These are phyloP conservation scores for Gnatocerus cornutus DNA, from an alignment of 2,888 invertebrate species.

Conservation along the genomic window DNA sequence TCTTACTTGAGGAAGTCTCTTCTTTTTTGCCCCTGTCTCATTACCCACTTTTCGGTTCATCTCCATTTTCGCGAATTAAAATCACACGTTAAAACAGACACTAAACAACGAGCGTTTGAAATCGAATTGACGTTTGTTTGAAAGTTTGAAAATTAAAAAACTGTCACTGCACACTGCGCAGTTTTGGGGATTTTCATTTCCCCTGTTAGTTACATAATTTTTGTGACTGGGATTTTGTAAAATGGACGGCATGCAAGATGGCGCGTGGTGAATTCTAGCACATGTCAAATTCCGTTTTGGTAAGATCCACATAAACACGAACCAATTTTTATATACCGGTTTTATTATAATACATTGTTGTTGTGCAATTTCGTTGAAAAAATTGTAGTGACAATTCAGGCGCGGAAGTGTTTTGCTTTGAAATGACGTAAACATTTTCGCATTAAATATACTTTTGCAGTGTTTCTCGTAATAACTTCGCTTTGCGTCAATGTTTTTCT, in stretches of 20 bases:
- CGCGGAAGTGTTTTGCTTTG: slow-evolving; percentile 28
- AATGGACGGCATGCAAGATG: slow-evolving; percentile 61
- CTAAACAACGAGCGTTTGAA: no score
- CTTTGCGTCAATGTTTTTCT: slow-evolving; percentile 29
- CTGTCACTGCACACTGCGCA: no score
- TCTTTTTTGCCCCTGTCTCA: slow-evolving; percentile 48
- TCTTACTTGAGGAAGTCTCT: slow-evolving; percentile 56
- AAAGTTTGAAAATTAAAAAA: no score
- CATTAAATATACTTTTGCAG: slow-evolving; percentile 45
- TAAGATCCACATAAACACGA: slow-evolving; percentile 58
- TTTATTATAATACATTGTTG: neutral
- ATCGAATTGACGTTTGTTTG: no score
- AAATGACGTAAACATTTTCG: slow-evolving; percentile 66
- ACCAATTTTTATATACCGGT: slow-evolving; percentile 30
- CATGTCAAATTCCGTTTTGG: slow-evolving; percentile 69
- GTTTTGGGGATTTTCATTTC: neutral
- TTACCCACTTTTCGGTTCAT: neutral
- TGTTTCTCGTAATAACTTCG: neutral
- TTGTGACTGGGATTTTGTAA: slow-evolving; percentile 3
- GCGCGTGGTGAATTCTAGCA: slow-evolving; percentile 68
- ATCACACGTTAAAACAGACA: no score
- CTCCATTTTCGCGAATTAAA: neutral
- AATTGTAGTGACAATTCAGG: slow-evolving; percentile 24
- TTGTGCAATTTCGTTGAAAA: neutral
- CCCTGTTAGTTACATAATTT: slow-evolving; percentile 8